Conservation (phyloP, 1,140 invertebrate species). For the Phymastichus coffea region DNA sequence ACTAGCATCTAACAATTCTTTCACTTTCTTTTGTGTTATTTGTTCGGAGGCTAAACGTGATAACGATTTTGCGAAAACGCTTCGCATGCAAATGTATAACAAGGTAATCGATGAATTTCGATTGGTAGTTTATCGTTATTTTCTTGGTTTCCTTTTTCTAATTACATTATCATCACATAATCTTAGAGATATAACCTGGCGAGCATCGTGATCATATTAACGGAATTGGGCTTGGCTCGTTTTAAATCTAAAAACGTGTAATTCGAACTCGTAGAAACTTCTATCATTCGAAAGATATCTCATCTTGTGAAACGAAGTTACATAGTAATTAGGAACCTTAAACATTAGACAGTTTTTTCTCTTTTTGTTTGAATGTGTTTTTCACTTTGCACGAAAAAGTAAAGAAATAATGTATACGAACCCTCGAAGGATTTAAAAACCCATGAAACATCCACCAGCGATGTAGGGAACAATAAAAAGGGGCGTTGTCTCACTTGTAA, state of each 20-base stretch:
- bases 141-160: background rate
- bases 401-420: no score
- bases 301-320: slow-evolving; percentile 9
- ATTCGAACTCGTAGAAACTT: background rate
- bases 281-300: no score
- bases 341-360: slow-evolving; percentile 12
- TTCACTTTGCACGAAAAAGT: no score
- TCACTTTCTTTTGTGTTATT: background rate
- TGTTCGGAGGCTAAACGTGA: slow-evolving; percentile 8
- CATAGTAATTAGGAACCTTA: slow-evolving; percentile 26
- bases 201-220: background rate
- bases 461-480: no score
- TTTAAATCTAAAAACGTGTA: slow-evolving; percentile 3
- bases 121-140: no score
- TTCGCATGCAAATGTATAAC: slow-evolving; percentile 1
- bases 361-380: no score
- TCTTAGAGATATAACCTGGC: background rate
- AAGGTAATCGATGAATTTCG: background rate
- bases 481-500: no score
- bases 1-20: slow-evolving; percentile 18
- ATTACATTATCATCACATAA: slow-evolving; percentile 3
- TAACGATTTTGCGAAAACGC: slow-evolving; percentile 7
- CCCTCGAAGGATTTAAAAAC: no score
- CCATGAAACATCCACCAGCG: no score
- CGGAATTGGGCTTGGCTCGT: slow-evolving; percentile 4